phyloP scores from a whole-genome alignment of 2,797 vertebrate species.

The Rhabdomys pumilio region DNA sequence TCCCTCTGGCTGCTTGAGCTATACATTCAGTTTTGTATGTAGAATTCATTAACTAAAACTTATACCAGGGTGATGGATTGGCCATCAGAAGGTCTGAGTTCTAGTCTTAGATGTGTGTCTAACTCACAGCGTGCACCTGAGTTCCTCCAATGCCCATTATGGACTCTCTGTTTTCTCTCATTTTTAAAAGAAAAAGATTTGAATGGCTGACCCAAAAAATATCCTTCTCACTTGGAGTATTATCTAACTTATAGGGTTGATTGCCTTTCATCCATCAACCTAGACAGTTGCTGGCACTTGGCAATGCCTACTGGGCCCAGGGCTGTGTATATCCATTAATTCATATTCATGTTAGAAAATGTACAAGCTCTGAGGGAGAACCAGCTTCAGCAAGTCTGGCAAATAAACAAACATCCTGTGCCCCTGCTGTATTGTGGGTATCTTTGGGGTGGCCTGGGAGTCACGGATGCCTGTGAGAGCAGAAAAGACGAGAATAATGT shows the following conservation, averaged over 20 bases:
- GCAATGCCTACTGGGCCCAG: background rate
- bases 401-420: background rate
- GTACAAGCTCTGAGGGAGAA: background rate
- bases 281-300: slow-evolving; percentile 4
- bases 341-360: slow-evolving; percentile 5
- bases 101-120: background rate
- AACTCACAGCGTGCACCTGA: background rate
- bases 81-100: slow-evolving; percentile 13
- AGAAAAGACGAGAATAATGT: background rate
- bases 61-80: background rate
- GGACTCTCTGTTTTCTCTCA: background rate
- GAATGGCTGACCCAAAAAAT: background rate
- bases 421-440: background rate
- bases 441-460: background rate
- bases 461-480: background rate
- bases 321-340: background rate
- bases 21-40: background rate
- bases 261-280: background rate
- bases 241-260: background rate
- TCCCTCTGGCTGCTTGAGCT: background rate
- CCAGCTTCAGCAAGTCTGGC: slow-evolving; percentile 23
- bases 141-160: background rate
- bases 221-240: background rate
- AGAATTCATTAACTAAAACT: background rate
- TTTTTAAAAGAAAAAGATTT: background rate